Evolutionary conservation across 2,888 invertebrate species (phyloP).

Genomic region (Melinaea marsaeus): DNA sequence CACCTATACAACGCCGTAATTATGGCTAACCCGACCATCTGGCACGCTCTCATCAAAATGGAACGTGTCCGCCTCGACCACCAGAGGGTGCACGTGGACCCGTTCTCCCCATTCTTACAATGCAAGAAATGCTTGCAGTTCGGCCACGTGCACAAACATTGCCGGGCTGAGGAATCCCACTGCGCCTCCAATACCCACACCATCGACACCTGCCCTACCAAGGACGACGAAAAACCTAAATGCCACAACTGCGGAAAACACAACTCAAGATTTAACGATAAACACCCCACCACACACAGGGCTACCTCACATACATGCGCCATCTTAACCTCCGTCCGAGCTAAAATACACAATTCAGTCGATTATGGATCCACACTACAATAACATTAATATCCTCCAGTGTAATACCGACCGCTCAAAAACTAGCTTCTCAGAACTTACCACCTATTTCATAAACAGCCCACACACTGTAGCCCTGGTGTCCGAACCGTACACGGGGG

Average conservation of each 20-base stretch:
- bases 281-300: neutral
- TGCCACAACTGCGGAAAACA: no score
- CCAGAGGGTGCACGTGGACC: neutral
- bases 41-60: neutral
- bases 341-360: neutral
- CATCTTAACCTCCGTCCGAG: neutral
- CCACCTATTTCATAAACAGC: neutral
- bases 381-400: neutral
- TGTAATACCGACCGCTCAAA: neutral
- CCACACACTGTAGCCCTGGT: no score
- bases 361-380: neutral
- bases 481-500: no score
- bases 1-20: slow-evolving; percentile 7
- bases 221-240: slow-evolving; percentile 7
- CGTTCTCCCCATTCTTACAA: no score
- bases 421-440: neutral
- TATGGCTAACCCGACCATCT: neutral
- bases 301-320: neutral
- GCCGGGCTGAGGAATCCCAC: no score
- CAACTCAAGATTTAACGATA: neutral
- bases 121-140: no score
- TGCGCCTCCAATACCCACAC: no score
- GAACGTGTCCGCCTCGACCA: slow-evolving; percentile 10
- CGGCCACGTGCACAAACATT: no score
- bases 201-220: neutral